These are phyloP conservation scores for Hypena proboscidalis DNA, from an alignment of 2,888 invertebrate genomes.

Conservation along the genomic window DNA sequence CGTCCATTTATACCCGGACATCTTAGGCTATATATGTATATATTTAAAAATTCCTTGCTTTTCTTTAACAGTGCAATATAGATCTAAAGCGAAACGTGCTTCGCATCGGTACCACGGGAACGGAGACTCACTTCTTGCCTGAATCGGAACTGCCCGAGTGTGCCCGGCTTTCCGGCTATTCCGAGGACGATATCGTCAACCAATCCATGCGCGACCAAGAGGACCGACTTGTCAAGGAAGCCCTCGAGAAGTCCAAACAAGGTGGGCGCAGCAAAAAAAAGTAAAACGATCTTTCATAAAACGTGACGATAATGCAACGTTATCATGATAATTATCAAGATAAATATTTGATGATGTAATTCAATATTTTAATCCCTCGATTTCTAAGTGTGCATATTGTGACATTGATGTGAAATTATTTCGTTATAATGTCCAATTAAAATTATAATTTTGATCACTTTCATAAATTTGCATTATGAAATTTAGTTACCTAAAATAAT, in stretches of 20 bases:
- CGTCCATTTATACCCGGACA: too few relatives aligned
- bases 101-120: constrained; percentile 97
- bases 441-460: too few relatives aligned
- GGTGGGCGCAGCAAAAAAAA: constrained; percentile 77
- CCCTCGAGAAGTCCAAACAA: constrained; percentile 89
- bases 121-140: constrained; percentile 94
- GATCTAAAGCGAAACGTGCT: constrained; percentile 95
- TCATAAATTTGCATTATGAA: too few relatives aligned
- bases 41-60: background rate
- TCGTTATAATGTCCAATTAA: too few relatives aligned
- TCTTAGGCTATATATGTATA: too few relatives aligned
- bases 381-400: too few relatives aligned
- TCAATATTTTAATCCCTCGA: too few relatives aligned
- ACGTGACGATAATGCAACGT: too few relatives aligned
- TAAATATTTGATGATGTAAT: too few relatives aligned
- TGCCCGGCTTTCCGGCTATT: constrained; percentile 90
- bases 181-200: constrained; percentile 86
- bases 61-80: constrained; percentile 90
- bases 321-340: too few relatives aligned
- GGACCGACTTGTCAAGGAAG: constrained; percentile 89
- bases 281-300: constrained; percentile 40
- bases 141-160: constrained; percentile 89
- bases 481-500: too few relatives aligned
- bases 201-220: constrained; percentile 85
- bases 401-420: too few relatives aligned